These are phyloP conservation scores for Galerucella pusilla DNA, from an alignment of 2,888 invertebrate genomes.

Conservation along the genomic window DNA sequence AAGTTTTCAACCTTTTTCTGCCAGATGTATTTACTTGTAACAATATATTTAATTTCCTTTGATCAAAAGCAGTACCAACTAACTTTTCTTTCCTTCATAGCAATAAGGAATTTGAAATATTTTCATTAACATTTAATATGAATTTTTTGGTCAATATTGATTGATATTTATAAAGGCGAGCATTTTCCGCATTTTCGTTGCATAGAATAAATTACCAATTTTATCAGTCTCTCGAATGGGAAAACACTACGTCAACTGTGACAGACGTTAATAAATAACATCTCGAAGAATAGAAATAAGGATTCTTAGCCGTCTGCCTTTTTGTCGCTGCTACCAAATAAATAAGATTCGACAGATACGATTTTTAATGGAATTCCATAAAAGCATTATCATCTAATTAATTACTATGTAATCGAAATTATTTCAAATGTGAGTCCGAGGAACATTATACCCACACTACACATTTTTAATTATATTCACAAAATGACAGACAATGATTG, in stretches of 20 bases:
- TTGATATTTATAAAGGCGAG: background rate
- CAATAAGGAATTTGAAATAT: background rate
- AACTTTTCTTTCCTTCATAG: background rate
- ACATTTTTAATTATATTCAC: too few relatives aligned
- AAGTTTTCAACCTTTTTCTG: too few relatives aligned
- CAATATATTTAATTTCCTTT: too few relatives aligned
- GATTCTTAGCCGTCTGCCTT: constrained; percentile 55
- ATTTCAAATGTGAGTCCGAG: background rate
- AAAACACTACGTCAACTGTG: constrained; percentile 56
- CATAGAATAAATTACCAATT: constrained; percentile 58
- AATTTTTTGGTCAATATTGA: constrained; percentile 5
- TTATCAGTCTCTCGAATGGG: constrained; percentile 57
- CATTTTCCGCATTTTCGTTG: constrained; percentile 14
- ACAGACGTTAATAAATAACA: constrained; percentile 60
- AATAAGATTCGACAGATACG: background rate
- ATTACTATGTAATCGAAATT: background rate
- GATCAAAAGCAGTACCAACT: too few relatives aligned
- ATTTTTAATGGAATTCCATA: constrained; percentile 2
- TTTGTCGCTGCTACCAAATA: constrained; percentile 1
- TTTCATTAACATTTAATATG: background rate
- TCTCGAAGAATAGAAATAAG: constrained; percentile 56
- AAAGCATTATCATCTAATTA: background rate
- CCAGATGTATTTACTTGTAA: too few relatives aligned
- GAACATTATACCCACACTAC: too few relatives aligned
- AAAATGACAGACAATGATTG: too few relatives aligned